phyloP scores from a whole-genome alignment of 2,797 vertebrate genomes.

The Helarctos malayanus region DNA sequence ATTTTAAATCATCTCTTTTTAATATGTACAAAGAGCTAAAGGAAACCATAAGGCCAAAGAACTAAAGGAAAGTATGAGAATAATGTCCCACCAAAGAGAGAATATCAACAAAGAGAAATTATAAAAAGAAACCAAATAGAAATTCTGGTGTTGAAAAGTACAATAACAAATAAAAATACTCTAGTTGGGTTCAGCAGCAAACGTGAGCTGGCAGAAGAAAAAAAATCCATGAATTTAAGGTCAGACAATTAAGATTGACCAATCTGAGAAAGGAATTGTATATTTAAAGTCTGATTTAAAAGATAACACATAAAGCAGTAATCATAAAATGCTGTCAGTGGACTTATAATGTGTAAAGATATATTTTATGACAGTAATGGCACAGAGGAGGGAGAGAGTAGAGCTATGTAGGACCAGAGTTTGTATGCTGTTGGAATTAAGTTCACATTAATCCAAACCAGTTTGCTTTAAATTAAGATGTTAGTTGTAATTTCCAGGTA shows the following conservation, averaged over 20 bases:
- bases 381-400: neutral
- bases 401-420: neutral
- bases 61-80: slow-evolving; percentile 23
- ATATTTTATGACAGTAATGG: slow-evolving; percentile 5
- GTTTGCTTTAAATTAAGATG: slow-evolving; percentile 55
- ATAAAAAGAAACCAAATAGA: slow-evolving; percentile 20
- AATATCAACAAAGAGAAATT: slow-evolving; percentile 45
- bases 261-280: neutral
- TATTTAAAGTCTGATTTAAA: slow-evolving; percentile 5
- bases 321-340: neutral
- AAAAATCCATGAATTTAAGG: neutral
- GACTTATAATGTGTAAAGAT: neutral
- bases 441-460: slow-evolving; percentile 41
- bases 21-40: neutral
- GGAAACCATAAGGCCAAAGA: slow-evolving; percentile 22
- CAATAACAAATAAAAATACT: neutral
- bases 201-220: neutral
- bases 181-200: neutral
- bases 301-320: neutral
- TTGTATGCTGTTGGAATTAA: neutral
- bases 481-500: slow-evolving; percentile 30
- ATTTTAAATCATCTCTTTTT: slow-evolving; percentile 41
- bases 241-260: neutral
- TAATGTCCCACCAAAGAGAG: slow-evolving; percentile 16
- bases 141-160: slow-evolving; percentile 46